Conservation (phyloP, 2,888 invertebrate species). For the Blastobasis adustella region DNA sequence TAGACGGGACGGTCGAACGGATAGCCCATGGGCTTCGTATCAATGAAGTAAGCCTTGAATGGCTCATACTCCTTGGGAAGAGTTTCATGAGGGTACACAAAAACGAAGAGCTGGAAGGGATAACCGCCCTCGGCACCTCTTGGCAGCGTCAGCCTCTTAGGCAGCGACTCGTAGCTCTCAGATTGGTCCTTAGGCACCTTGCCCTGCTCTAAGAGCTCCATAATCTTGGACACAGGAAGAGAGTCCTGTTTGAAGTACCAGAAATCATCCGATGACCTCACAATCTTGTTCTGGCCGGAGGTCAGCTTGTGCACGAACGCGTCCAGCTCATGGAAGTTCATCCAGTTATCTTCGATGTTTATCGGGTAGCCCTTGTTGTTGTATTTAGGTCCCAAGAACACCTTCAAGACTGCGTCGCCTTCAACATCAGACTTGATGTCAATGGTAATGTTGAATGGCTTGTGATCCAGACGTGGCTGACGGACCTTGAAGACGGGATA, state of each 20-base stretch:
- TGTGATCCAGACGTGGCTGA: conserved; percentile 57
- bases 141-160: conserved; percentile 79
- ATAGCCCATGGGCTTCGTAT: conserved; percentile 60
- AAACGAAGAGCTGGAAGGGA: conserved; percentile 75
- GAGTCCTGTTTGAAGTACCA: conserved; percentile 77
- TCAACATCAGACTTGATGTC: conserved; percentile 52
- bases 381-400: conserved; percentile 77
- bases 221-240: conserved; percentile 74
- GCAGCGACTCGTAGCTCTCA: conserved; percentile 71
- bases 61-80: conserved; percentile 14
- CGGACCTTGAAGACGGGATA: conserved; percentile 46
- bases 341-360: conserved; percentile 70
- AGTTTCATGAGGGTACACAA: conserved; percentile 61
- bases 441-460: conserved; percentile 64
- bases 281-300: conserved; percentile 78
- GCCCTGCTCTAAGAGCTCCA: conserved; percentile 70
- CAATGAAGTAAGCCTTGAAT: conserved; percentile 30
- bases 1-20: conserved; percentile 66
- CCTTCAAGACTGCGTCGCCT: conserved; percentile 66
- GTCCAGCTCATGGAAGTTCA: conserved; percentile 26
- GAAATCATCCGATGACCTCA: conserved; percentile 79
- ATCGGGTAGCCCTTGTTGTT: conserved; percentile 66
- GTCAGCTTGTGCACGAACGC: conserved; percentile 68
- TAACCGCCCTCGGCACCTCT: conserved; percentile 78
- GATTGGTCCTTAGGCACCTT: conserved; percentile 69